Base-by-base conservation (phyloP, 2,888 invertebrate genomes). In the Philhelius pedissequus region DNA sequence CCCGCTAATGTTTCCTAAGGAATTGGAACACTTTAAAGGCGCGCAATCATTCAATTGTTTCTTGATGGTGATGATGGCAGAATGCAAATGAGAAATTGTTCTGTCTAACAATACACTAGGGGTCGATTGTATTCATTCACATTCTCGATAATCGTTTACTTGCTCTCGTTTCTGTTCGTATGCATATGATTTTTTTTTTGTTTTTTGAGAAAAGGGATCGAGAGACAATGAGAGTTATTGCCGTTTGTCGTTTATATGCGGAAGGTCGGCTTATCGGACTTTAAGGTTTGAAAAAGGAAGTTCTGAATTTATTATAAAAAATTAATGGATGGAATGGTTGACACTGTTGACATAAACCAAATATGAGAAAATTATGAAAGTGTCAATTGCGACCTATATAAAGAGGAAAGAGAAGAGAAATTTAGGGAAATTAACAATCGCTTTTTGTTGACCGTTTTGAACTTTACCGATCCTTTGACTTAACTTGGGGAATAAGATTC, bases 81-180 rank as follows among this genome's bases (percentile, higher is more conserved):
- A 30, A 83, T 83, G 83, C 62, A 75, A 83, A 79, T 79, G 52
- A 35, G 68, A 30, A 54, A 68, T 56, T 56, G 62, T 66, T 30
- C 7, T n/a, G 13, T 3, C 13, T 45, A 71, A 60, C 66, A 70
- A 70, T 64, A 64, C 80, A 35, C 75, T 64, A 25, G 80, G 69
- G 76, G 52, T 76, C 66, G 66, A 71, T 81, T 76, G 66, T 60
- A 30, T 70, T 50, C 15, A 15, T 35, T n/a, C n/a, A n/a, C n/a
- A n/a, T n/a, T n/a, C n/a, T n/a, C n/a, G n/a, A n/a, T n/a, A n/a
- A n/a, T n/a, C n/a, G n/a, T n/a, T 4, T 11, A 45, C n/a, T 40
- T 43, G 56, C 18, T 56, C 35, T 56, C 22, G 25, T 43, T 48
- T 64, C 30, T 48, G 64, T n/a, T n/a, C n/a, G 30, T n/a, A 22